Base-by-base conservation (phyloP, 2,113 vertebrate genomes). In the Gymnobelideus leadbeateri region DNA sequence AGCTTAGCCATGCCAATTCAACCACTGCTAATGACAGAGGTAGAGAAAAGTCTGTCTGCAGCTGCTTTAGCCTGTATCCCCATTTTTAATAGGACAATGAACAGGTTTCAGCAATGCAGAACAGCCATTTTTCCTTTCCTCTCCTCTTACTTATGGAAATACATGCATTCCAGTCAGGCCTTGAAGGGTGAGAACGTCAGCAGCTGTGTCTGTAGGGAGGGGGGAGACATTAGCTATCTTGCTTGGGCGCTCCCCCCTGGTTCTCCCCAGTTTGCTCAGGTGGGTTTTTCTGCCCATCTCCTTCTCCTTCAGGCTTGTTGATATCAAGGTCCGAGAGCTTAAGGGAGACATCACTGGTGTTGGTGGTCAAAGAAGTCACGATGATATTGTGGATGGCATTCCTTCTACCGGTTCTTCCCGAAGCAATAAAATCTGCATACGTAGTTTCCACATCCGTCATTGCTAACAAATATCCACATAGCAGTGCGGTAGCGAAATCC, bases 391-490 rank as follows among this genome's bases (percentile, higher is more conserved):
- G 99, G 97, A 99, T 98, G 2, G 99, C 99, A 99, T 99, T 99
- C 98, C 99, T 99, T 98, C 99, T 99, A 92, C 99, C 99, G 0
- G 99, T 99, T 98, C 99, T 99, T 98, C 98, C 99, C 91, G 99
- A 99, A 98, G 99, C 99, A 97, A 99, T 99, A 96, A 99, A 99
- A 99, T 99, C 99, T 99, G 99, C 99, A 99, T 99, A 99, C 97
- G 99, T 99, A 98, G 99, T 99, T 99, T 99, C 99, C 98, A 99
- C 99, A 99, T 99, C 99, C 99, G 99, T 99, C 99, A 99, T 99
- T 98, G 99, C 99, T 99, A 99, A 99, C 98, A 99, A 99, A 98
- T 99, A 99, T 99, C 99, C 99, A 99, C 99, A 99, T 99, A 99
- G 99, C 99, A 99, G 98, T 98, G 98, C 98, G 68, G 68, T 84